Evolutionary conservation across 2,888 invertebrate genomes (phyloP), one percentile per base, ranked within the genome.

Genomic region (Lathronympha strigana): DNA sequence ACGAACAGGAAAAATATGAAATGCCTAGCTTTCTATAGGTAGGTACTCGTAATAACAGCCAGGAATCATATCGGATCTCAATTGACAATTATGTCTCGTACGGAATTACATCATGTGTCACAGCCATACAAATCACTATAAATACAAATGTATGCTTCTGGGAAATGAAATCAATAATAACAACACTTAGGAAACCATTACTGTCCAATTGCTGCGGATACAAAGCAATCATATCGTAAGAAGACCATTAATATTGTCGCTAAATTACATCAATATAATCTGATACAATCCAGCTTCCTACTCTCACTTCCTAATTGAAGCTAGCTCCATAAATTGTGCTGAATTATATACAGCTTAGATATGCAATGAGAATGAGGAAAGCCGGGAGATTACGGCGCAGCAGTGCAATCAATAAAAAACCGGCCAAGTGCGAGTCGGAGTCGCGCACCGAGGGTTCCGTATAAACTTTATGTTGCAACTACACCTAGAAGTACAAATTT

Each of bases 361-460:
- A 33, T 8, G 55, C 23, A 63, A 63, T 33, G 49, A 49, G 55
- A 63, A 63, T 33, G 49, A 49, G 55, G 23, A 63, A 53, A 61
- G 15, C 53, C 45, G 4, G 51, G 53, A 47, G 21, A 50, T 33
- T 33, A 33, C 51, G 19, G 17, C 17, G 9, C 15, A 19, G 36
- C n/a, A 15, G 2, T 5, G 0, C 3, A 33, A 33, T 51, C 51
- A 8, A 51, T 13, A 51, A n/a, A 25, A 25, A 8, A 4, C 33
- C 47, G 8, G 13, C n/a, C n/a, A n/a, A n/a, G n/a, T n/a, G n/a
- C n/a, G n/a, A n/a, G n/a, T n/a, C n/a, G n/a, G n/a, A n/a, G n/a
- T n/a, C n/a, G n/a, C n/a, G n/a, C n/a, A n/a, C n/a, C n/a, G n/a
- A n/a, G n/a, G n/a, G n/a, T n/a, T n/a, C n/a, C n/a, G n/a, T n/a